Evolutionary conservation across 2,113 vertebrate species (phyloP).

Genomic region (Prionailurus viverrinus): DNA sequence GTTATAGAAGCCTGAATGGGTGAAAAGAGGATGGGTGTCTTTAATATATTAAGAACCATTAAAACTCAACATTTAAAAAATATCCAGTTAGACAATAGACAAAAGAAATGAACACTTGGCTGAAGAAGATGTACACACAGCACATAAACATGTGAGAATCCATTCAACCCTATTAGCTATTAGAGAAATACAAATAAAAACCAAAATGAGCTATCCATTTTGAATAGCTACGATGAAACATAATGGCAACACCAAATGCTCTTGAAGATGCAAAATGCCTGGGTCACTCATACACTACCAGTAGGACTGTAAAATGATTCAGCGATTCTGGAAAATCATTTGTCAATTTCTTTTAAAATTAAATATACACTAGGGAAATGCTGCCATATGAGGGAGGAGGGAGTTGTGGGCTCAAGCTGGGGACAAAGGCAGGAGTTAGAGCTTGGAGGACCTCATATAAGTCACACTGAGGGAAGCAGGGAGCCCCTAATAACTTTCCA

Average conservation of each 20-base stretch:
- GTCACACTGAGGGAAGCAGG: too few relatives aligned
- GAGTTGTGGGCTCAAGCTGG: background rate
- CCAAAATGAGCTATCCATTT: background rate
- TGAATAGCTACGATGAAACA: background rate
- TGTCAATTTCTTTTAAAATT: background rate
- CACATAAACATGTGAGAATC: background rate
- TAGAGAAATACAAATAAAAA: background rate
- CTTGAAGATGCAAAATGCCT: background rate
- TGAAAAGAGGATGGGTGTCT: background rate
- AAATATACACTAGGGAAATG: background rate
- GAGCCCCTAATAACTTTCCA: background rate
- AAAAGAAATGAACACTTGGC: background rate
- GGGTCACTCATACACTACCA: background rate
- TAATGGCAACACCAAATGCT: background rate
- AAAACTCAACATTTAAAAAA: background rate
- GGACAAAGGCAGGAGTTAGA: background rate
- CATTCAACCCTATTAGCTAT: background rate
- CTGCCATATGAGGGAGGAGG: background rate
- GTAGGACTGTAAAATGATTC: background rate
- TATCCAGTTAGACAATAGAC: background rate
- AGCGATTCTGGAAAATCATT: background rate
- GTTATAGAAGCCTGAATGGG: background rate
- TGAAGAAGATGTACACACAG: too few relatives aligned
- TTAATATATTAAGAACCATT: background rate
- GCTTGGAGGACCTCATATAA: background rate